phyloP scores from a whole-genome alignment of 1,140 invertebrate species.

The Mizuhopecten yessoensis region DNA sequence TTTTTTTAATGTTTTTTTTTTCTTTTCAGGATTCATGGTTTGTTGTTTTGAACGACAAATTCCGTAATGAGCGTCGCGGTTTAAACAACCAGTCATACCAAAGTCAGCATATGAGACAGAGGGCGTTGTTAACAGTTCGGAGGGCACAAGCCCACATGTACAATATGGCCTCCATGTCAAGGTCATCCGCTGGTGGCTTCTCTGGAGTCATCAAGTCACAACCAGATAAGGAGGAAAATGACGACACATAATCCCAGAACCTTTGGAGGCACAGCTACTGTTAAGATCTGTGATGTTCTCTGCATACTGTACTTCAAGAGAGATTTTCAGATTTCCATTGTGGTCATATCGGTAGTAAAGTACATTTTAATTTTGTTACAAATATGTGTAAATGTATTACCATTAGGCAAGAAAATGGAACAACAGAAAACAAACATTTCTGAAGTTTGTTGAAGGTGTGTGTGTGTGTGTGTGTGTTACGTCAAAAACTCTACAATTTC shows the following conservation, averaged over 20 bases:
- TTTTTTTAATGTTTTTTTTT: background rate
- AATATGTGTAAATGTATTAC: no score
- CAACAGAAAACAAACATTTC: no score
- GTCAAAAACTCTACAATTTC: no score
- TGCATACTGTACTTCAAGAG: no score
- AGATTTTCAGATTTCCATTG: no score
- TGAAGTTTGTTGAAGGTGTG: no score
- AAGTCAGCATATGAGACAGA: conserved; percentile 52
- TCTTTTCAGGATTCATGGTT: conserved; percentile 52
- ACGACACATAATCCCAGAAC: background rate
- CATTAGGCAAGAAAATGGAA: no score
- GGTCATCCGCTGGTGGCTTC: background rate
- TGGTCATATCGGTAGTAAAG: no score
- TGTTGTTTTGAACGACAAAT: conserved; percentile 50
- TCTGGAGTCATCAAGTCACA: background rate
- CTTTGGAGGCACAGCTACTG: background rate
- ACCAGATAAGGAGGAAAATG: background rate
- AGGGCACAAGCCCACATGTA: conserved; percentile 29
- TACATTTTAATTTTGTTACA: no score
- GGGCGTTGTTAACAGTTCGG: background rate
- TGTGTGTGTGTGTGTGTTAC: no score
- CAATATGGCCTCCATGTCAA: background rate
- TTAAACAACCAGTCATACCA: conserved; percentile 50
- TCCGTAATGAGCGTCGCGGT: conserved; percentile 51
- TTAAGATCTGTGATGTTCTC: no score